Conservation (phyloP, 2,113 vertebrate species). For the Saimiri boliviensis region DNA sequence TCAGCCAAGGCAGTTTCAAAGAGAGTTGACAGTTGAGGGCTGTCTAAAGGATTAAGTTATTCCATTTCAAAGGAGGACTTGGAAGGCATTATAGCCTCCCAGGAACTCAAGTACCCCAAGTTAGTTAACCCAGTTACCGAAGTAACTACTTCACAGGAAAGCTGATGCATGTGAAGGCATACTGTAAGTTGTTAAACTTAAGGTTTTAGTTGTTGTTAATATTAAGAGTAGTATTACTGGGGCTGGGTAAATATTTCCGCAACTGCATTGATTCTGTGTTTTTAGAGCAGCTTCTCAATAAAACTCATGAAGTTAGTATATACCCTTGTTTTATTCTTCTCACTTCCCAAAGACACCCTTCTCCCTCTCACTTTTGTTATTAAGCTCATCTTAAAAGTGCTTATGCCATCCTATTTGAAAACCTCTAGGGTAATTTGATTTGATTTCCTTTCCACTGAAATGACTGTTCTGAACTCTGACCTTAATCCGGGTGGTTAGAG, state of each 20-base stretch:
- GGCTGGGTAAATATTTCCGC: slow-evolving; percentile 20
- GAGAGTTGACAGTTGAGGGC: background rate
- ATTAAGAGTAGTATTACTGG: background rate
- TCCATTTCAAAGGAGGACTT: background rate
- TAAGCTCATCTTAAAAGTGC: slow-evolving; percentile 75
- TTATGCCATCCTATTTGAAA: slow-evolving; percentile 73
- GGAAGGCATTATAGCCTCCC: background rate
- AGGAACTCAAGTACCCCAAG: too few species aligned
- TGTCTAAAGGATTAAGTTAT: background rate
- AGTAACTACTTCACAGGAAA: background rate
- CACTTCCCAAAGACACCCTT: slow-evolving; percentile 64
- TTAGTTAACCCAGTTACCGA: too few species aligned
- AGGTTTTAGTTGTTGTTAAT: background rate
- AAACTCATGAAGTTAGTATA: slow-evolving; percentile 38
- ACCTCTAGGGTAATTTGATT: slow-evolving; percentile 74
- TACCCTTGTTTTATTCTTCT: slow-evolving; percentile 69
- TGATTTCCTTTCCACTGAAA: slow-evolving; percentile 76
- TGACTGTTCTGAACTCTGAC: slow-evolving; percentile 79
- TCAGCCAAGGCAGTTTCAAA: background rate
- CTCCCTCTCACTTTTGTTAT: slow-evolving; percentile 67
- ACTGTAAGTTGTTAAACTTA: background rate
- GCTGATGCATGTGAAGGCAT: background rate
- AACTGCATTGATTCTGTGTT: background rate
- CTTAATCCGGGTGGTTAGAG: slow-evolving; percentile 71
- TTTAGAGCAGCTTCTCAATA: slow-evolving; percentile 4